Percentiles rank a stretch among this genome's conserved stretches.
Evolutionary conservation across 2,113 vertebrate genomes (phyloP).

Genomic region (Morone chrysops): DNA sequence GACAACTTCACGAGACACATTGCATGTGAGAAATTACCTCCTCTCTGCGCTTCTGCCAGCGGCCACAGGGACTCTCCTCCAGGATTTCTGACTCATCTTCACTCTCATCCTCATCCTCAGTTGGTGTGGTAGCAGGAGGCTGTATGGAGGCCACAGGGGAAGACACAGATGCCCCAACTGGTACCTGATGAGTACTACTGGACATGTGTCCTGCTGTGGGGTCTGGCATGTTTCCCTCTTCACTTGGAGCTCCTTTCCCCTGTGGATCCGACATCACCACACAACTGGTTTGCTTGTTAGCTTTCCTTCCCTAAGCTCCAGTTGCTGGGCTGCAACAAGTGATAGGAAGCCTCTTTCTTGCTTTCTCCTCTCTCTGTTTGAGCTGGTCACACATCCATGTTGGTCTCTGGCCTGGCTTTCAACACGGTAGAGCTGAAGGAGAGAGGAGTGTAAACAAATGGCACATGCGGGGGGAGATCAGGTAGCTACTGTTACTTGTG

Average conservation of each 20-base stretch:
- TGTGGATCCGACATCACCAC: constrained; percentile 73
- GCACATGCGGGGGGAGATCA: neutral
- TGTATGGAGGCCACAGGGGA: constrained; percentile 87
- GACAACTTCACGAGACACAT: neutral
- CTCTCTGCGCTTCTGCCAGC: constrained; percentile 96
- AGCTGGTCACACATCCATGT: constrained; percentile 47
- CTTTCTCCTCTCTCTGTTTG: constrained; percentile 10
- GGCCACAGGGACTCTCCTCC: constrained; percentile 97
- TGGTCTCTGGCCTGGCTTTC: constrained; percentile 33
- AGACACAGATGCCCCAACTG: constrained; percentile 85
- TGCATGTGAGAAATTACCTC: constrained; percentile 84
- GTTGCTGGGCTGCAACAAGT: constrained; percentile 30
- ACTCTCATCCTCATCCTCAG: constrained; percentile 95
- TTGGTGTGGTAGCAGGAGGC: constrained; percentile 80
- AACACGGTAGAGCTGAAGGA: constrained; percentile 15
- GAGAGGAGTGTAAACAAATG: constrained; percentile 37
- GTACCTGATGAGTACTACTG: constrained; percentile 61
- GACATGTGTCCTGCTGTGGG: constrained; percentile 28
- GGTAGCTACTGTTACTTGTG: neutral
- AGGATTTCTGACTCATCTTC: constrained; percentile 97
- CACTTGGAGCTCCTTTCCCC: constrained; percentile 36
- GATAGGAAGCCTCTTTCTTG: constrained; percentile 27
- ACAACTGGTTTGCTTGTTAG: neutral
- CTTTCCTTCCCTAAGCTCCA: neutral
- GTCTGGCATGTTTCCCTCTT: constrained; percentile 61